Percentiles rank a stretch among this genome's conserved stretches.
These are phyloP conservation scores for Butorides virescens DNA, from an alignment of 2,113 vertebrate genomes.

Conservation along the genomic window DNA sequence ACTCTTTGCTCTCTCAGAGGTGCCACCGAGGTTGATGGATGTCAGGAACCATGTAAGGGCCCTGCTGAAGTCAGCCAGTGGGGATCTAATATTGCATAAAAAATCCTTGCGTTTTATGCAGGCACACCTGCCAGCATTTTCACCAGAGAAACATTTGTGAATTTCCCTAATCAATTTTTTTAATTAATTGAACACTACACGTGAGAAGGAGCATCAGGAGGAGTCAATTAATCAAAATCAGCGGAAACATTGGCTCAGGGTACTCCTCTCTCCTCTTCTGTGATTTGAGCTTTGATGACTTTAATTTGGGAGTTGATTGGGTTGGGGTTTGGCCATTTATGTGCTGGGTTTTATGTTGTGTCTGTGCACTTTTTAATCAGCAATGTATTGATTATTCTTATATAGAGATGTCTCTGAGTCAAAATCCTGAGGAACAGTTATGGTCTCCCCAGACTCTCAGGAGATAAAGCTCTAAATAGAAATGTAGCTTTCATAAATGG, in stretches of 20 bases:
- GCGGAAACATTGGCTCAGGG: neutral
- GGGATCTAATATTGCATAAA: neutral
- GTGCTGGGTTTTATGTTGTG: neutral
- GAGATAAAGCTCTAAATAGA: neutral
- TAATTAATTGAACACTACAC: neutral
- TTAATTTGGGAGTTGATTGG: neutral
- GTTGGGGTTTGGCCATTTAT: neutral
- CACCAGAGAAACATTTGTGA: neutral
- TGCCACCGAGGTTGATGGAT: neutral
- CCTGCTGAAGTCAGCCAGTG: neutral
- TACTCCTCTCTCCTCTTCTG: neutral
- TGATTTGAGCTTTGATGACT: neutral
- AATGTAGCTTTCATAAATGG: neutral
- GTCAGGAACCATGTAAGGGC: neutral
- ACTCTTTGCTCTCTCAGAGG: neutral
- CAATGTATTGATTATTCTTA: neutral
- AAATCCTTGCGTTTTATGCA: neutral
- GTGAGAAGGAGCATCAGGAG: neutral
- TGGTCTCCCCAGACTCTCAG: neutral
- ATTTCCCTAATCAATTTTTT: neutral
- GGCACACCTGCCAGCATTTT: neutral
- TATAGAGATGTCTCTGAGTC: neutral
- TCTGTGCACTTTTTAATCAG: neutral
- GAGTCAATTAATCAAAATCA: neutral
- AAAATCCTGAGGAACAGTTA: neutral